Evolutionary conservation across 2,797 vertebrate species (phyloP).

Genomic region (Allobates femoralis): DNA sequence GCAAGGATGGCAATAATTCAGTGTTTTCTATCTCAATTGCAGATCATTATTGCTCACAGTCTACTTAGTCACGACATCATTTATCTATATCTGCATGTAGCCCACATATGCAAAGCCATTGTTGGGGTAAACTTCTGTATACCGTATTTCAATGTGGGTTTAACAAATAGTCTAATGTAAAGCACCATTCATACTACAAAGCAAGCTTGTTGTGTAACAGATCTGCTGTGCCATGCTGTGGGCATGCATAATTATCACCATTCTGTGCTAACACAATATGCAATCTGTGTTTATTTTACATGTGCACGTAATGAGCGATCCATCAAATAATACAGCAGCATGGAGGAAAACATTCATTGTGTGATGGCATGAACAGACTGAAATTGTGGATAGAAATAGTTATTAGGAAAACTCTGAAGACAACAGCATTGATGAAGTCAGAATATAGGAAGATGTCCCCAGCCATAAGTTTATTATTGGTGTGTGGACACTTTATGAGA

Average conservation of each 20-base stretch:
- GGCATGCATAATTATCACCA: neutral
- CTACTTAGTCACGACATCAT: slow-evolving; percentile 4
- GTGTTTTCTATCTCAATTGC: neutral
- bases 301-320: neutral
- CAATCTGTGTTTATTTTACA: slow-evolving; percentile 20
- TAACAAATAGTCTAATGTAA: neutral
- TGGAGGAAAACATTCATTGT: neutral
- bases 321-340: neutral
- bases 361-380: neutral
- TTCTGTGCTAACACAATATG: slow-evolving; percentile 11
- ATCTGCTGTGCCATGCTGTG: neutral
- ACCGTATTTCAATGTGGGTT: neutral
- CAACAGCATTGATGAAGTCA: neutral
- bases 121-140: neutral
- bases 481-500: neutral
- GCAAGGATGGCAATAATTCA: neutral
- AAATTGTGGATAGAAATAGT: neutral
- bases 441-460: neutral
- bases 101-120: neutral
- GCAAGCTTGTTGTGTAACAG: neutral
- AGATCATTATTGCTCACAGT: neutral
- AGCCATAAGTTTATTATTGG: no score
- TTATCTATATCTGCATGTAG: neutral
- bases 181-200: neutral
- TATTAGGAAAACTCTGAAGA: neutral